Evolutionary conservation across 2,888 invertebrate genomes (phyloP).

Genomic region (Corythucha ciliata): DNA sequence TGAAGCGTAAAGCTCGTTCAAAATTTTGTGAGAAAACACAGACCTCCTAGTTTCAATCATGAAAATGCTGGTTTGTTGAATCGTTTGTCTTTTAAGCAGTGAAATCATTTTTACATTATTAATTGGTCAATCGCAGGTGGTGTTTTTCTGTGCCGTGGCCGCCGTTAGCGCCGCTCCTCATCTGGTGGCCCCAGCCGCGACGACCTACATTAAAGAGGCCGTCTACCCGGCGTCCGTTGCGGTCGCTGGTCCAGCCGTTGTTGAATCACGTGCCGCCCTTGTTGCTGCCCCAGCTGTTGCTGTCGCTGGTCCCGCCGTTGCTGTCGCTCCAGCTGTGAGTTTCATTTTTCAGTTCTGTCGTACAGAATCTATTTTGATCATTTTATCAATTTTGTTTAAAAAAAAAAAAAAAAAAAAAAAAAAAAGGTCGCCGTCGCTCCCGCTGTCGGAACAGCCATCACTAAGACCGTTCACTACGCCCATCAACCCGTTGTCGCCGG

Average conservation of each 20-base stretch:
- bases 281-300: conserved; percentile 27
- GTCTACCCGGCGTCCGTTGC: conserved; percentile 26
- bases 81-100: not conserved
- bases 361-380: no score
- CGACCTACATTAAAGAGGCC: conserved; percentile 41
- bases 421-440: conserved; percentile 29
- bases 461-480: conserved; percentile 39
- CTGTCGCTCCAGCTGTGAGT: conserved; percentile 41
- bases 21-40: conserved; percentile 11
- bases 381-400: no score
- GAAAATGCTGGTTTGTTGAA: conserved; percentile 16
- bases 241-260: conserved; percentile 26
- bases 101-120: not conserved
- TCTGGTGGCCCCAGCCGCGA: conserved; percentile 17
- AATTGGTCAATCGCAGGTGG: conserved; percentile 15
- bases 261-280: conserved; percentile 26
- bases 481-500: conserved; percentile 40
- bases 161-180: conserved; percentile 21
- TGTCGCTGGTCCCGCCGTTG: conserved; percentile 13
- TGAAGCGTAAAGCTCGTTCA: no score
- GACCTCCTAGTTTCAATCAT: conserved; percentile 17
- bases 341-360: conserved; percentile 42
- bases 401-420: no score
- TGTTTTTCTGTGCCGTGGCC: conserved; percentile 24
- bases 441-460: conserved; percentile 35